A percentile compares a stretch with the other conserved stretches of the same genome.
Conservation (phyloP, 2,797 vertebrate genomes). For the Lutjanus campechanus region DNA sequence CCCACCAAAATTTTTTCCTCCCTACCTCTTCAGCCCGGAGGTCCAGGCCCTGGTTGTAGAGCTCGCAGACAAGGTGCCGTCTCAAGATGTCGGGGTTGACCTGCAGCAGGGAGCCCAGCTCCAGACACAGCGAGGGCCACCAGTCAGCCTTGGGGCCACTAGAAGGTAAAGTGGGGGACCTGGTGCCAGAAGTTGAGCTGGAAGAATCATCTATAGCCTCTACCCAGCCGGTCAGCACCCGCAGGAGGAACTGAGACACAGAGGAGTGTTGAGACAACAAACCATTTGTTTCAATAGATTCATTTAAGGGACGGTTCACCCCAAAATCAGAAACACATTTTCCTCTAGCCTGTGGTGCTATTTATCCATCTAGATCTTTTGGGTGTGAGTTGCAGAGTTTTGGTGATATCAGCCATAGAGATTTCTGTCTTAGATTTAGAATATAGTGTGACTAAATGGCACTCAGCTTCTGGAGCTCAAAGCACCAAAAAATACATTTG, state of each 20-base stretch:
- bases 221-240: conserved; percentile 90
- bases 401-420: no score
- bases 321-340: no score
- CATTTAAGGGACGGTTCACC: neutral
- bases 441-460: no score
- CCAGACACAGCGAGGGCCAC: conserved; percentile 91
- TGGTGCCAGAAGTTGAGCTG: conserved; percentile 28
- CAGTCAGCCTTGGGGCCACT: conserved; percentile 77
- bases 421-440: no score
- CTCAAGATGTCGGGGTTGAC: conserved; percentile 90
- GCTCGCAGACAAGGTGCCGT: conserved; percentile 93
- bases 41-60: conserved; percentile 95
- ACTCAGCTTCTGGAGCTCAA: no score
- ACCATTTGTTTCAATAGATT: neutral
- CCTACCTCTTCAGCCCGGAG: conserved; percentile 92
- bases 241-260: conserved; percentile 89
- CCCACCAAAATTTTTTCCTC: neutral
- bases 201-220: conserved; percentile 84
- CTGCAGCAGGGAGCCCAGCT: conserved; percentile 92
- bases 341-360: no score
- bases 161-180: conserved; percentile 20
- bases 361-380: no score
- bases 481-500: no score
- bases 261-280: neutral
- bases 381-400: no score